Conservation (phyloP, 2,113 vertebrate genomes). For the Piaya cayana region DNA sequence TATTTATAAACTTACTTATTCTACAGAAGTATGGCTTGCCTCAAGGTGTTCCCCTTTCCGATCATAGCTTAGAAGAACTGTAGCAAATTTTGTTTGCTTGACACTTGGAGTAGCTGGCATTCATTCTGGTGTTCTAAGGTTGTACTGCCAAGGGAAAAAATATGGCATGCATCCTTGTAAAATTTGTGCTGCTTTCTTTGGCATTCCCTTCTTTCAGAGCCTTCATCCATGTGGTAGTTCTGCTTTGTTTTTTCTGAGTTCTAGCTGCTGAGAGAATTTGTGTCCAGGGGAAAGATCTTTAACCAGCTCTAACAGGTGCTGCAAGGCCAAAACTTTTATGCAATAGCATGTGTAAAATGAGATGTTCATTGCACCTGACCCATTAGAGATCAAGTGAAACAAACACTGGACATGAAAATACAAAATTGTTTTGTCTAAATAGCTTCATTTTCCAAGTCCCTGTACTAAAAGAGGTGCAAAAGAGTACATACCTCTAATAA, state of each 20-base stretch:
- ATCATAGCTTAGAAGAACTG: not conserved
- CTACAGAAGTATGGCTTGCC: not conserved
- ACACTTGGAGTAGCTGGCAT: constrained; percentile 1
- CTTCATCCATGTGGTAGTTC: constrained; percentile 50
- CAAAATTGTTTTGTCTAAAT: not conserved
- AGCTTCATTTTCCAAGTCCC: not conserved
- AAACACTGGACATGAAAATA: constrained; percentile 6
- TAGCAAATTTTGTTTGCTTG: not conserved
- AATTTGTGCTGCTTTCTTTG: constrained; percentile 64
- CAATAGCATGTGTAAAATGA: not conserved
- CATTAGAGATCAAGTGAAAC: not conserved
- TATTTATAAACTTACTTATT: not conserved
- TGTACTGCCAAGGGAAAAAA: constrained; percentile 59
- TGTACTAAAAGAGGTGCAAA: not conserved
- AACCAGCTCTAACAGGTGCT: constrained; percentile 43
- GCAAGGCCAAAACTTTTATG: not conserved
- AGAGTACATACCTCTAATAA: not conserved
- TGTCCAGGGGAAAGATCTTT: constrained; percentile 25
- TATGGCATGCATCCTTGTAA: constrained; percentile 9
- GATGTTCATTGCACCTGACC: constrained; percentile 4
- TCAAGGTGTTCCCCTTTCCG: not conserved
- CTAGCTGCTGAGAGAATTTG: constrained; percentile 52
- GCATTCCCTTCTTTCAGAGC: constrained; percentile 4
- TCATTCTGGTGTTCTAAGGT: not conserved
- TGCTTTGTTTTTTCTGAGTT: constrained; percentile 73